Percentiles rank a stretch among this genome's conserved stretches.
phyloP scores from a whole-genome alignment of 2,797 vertebrate genomes.

The Crocodylus rhombifer region DNA sequence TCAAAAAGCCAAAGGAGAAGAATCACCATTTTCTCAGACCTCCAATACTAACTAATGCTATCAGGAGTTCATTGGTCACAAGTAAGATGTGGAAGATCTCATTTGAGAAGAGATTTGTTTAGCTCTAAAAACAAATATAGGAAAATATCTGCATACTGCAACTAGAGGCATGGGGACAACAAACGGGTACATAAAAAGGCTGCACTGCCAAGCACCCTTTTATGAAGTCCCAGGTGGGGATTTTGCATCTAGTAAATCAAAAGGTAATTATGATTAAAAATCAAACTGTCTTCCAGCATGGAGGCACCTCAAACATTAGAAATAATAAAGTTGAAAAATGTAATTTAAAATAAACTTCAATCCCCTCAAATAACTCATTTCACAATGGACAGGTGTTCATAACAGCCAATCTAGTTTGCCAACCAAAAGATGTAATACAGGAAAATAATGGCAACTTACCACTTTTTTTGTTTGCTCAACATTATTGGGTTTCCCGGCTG shows the following conservation, averaged over 20 bases:
- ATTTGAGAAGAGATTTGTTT: constrained; percentile 5
- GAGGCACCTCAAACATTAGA: constrained; percentile 6
- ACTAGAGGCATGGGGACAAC: background rate
- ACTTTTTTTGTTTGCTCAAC: constrained; percentile 65
- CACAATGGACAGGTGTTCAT: background rate
- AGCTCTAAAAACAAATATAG: background rate
- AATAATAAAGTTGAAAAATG: background rate
- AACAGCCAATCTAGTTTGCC: background rate
- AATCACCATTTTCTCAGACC: background rate
- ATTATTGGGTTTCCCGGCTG: constrained; percentile 69
- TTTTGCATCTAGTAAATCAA: no score
- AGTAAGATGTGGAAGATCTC: background rate
- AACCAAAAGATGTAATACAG: constrained; percentile 9
- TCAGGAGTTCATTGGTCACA: accelerated
- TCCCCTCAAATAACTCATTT: constrained; percentile 13
- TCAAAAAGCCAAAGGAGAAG: background rate
- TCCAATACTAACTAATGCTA: background rate
- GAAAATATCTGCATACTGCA: background rate
- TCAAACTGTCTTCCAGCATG: constrained; percentile 30
- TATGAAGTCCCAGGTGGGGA: background rate
- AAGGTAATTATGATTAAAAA: constrained; percentile 40
- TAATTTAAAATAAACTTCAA: constrained; percentile 20
- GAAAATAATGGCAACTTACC: constrained; percentile 72
- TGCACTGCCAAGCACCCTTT: background rate
- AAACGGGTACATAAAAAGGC: background rate